These are phyloP conservation scores for Julus scanicus DNA, from an alignment of 2,888 invertebrate genomes.

Conservation along the genomic window DNA sequence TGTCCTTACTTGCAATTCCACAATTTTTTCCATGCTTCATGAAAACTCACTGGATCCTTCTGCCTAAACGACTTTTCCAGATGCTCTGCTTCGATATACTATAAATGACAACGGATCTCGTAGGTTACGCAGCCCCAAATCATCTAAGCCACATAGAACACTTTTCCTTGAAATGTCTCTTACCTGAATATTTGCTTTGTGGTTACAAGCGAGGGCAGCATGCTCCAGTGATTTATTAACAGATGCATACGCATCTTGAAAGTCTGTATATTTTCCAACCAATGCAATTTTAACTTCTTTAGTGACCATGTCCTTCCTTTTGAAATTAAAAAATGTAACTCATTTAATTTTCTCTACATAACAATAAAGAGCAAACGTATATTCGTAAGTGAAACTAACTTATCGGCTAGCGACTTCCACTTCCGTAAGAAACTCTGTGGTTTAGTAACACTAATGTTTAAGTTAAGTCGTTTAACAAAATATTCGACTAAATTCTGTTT, in stretches of 20 bases:
- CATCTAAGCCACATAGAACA: neutral
- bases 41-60: constrained; percentile 82
- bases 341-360: neutral
- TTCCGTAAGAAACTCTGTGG: constrained; percentile 78
- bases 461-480: neutral
- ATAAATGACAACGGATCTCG: constrained; percentile 60
- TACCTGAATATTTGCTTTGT: constrained; percentile 82
- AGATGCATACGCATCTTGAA: constrained; percentile 97
- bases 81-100: constrained; percentile 91
- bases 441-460: neutral
- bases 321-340: constrained; percentile 55
- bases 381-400: constrained; percentile 62
- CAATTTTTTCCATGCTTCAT: constrained; percentile 92
- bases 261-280: constrained; percentile 96
- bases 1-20: constrained; percentile 74
- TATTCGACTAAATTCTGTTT: constrained; percentile 3
- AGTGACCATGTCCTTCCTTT: constrained; percentile 81
- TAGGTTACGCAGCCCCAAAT: neutral
- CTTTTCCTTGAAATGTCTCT: constrained; percentile 56
- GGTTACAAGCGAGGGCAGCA: constrained; percentile 85
- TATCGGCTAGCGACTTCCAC: constrained; percentile 89
- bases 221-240: constrained; percentile 95
- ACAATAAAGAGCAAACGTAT: neutral
- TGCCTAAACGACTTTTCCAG: constrained; percentile 65
- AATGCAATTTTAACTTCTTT: constrained; percentile 88